These are phyloP conservation scores for Megathymus violae DNA, from an alignment of 1,140 invertebrate genomes.

Conservation along the genomic window DNA sequence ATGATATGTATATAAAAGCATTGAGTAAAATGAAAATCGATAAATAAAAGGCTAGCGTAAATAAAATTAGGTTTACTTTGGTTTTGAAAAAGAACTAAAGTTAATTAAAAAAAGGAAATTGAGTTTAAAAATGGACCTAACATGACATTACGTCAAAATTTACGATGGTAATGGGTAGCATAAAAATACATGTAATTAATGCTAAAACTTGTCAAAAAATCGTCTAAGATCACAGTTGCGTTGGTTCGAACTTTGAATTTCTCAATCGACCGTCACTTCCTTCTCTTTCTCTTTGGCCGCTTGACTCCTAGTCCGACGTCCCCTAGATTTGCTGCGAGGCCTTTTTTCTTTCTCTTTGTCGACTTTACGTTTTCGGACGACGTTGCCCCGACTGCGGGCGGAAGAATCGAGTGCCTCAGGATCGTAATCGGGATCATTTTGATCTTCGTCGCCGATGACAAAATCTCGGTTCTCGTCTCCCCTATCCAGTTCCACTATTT, in stretches of 20 bases:
- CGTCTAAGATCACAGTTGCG: conserved; percentile 67
- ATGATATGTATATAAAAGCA: conserved; percentile 2
- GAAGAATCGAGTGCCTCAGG: conserved; percentile 48
- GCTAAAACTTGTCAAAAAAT: conserved; percentile 42
- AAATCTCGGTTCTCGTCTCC: conserved; percentile 41
- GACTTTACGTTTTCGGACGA: conserved; percentile 65
- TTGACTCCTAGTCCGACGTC: conserved; percentile 69
- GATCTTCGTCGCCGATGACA: conserved; percentile 50
- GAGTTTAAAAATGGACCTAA: conserved; percentile 22
- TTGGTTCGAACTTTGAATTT: conserved; percentile 34
- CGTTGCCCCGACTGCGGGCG: conserved; percentile 67
- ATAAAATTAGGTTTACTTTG: conserved; percentile 19
- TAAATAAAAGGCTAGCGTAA: not conserved
- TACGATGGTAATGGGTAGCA: conserved; percentile 14
- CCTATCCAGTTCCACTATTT: conserved; percentile 66
- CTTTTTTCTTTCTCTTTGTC: conserved; percentile 70
- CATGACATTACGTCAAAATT: conserved; percentile 19
- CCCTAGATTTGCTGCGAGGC: conserved; percentile 65
- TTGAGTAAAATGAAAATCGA: not conserved
- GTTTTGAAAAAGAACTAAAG: conserved; percentile 15
- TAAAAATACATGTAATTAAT: conserved; percentile 25
- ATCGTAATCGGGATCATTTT: conserved; percentile 65
- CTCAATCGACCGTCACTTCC: conserved; percentile 64
- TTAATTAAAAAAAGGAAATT: conserved; percentile 18
- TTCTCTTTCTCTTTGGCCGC: conserved; percentile 57